Percentiles rank a stretch among this genome's conserved stretches.
phyloP scores from a whole-genome alignment of 1,140 invertebrate genomes.

The Solenopsis fugax region DNA sequence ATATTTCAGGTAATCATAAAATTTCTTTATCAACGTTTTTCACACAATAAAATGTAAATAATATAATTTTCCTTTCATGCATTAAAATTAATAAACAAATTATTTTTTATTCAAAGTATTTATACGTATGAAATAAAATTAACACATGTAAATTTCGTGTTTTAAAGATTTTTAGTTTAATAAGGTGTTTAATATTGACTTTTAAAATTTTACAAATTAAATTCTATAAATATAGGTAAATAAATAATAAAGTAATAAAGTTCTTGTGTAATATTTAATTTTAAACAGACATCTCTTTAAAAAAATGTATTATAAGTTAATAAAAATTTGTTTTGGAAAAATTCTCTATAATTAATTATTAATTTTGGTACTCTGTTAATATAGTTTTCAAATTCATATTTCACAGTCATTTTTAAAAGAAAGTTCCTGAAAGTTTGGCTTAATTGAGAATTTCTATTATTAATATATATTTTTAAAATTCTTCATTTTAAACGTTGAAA shows the following conservation, averaged over 20 bases:
- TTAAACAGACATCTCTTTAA: slow-evolving; percentile 6
- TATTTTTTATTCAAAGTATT: slow-evolving; percentile 6
- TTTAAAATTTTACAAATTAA: slow-evolving; percentile 23
- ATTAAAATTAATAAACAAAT: slow-evolving; percentile 13
- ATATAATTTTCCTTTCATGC: background rate
- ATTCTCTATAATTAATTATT: background rate
- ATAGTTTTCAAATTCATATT: background rate
- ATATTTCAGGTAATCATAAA: slow-evolving; percentile 28
- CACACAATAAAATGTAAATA: background rate
- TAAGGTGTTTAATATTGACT: background rate
- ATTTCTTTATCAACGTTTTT: slow-evolving; percentile 21
- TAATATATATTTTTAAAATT: background rate
- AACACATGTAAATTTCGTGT: background rate
- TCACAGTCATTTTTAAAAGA: background rate
- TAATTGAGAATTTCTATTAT: slow-evolving; percentile 24
- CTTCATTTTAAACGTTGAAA: background rate
- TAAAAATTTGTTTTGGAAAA: background rate
- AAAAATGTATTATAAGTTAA: background rate
- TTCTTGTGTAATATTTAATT: background rate
- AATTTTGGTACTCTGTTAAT: background rate
- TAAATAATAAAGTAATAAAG: background rate
- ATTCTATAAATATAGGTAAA: background rate
- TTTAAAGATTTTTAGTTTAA: background rate
- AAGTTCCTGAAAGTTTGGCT: background rate
- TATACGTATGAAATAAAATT: slow-evolving; percentile 3